Percentiles rank a stretch among this genome's conserved stretches.
Evolutionary conservation across 2,888 invertebrate species (phyloP).

Genomic region (Gerris lacustris): DNA sequence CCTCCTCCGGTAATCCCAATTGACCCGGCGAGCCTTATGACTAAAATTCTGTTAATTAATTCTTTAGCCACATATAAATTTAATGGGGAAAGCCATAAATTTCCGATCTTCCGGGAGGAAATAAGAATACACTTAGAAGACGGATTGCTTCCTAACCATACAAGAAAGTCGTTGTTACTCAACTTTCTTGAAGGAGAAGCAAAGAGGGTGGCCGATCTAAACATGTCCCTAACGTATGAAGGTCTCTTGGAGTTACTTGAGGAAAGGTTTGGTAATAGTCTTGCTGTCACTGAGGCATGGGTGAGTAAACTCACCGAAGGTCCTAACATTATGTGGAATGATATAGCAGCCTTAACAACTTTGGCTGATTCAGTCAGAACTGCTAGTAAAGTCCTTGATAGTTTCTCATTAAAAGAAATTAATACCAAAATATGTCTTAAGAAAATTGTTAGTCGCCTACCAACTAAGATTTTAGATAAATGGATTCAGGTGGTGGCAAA

Average conservation of each 20-base stretch:
- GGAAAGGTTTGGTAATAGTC: not conserved
- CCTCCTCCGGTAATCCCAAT: too few species aligned
- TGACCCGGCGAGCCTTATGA: too few species aligned
- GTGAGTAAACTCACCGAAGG: not conserved
- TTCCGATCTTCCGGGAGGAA: not conserved
- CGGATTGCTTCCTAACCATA: not conserved
- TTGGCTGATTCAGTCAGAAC: not conserved
- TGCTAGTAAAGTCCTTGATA: not conserved
- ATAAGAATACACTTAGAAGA: not conserved
- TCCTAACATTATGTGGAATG: not conserved
- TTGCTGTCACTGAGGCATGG: not conserved
- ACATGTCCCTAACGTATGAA: not conserved
- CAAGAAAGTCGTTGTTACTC: not conserved
- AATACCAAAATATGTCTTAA: not conserved
- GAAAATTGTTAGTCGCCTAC: not conserved
- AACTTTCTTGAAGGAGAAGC: not conserved
- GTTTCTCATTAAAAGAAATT: not conserved
- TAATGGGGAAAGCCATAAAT: not conserved
- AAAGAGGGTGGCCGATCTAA: not conserved
- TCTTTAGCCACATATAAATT: not conserved
- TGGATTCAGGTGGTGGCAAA: not conserved
- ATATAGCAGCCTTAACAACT: not conserved
- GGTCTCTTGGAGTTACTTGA: not conserved
- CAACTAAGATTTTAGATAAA: not conserved
- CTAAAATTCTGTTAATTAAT: too few species aligned